Percentiles rank a stretch among this genome's conserved stretches.
phyloP scores from a whole-genome alignment of 2,888 invertebrate genomes.

The Drosophila barbarae region DNA sequence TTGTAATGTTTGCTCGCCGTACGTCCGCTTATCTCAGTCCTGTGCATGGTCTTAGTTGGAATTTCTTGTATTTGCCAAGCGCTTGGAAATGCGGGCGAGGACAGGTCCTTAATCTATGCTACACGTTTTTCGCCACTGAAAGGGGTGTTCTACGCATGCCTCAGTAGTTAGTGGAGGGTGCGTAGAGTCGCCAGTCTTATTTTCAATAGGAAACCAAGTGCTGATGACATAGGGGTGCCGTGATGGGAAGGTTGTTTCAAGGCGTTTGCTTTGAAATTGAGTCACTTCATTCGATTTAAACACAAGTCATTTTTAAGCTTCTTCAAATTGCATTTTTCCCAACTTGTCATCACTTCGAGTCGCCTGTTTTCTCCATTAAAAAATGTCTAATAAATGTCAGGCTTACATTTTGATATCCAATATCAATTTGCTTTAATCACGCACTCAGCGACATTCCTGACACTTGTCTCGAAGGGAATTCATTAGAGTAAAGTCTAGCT shows the following conservation, averaged over 20 bases:
- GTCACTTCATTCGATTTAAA: conserved; percentile 8
- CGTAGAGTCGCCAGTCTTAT: conserved; percentile 39
- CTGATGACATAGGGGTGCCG: conserved; percentile 14
- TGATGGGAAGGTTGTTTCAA: conserved; percentile 16
- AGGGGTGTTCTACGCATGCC: neutral
- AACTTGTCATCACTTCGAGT: neutral
- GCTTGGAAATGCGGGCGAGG: conserved; percentile 44
- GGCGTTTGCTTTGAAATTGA: conserved; percentile 18
- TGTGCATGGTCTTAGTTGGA: conserved; percentile 44
- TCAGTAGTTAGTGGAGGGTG: neutral
- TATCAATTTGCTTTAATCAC: conserved; percentile 35
- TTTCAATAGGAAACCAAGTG: conserved; percentile 26
- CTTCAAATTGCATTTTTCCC: conserved; percentile 1
- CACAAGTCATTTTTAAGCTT: neutral
- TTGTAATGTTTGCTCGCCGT: conserved; percentile 64
- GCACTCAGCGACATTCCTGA: conserved; percentile 34
- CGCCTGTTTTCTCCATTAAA: neutral
- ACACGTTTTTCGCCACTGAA: conserved; percentile 37
- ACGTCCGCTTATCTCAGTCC: conserved; percentile 30
- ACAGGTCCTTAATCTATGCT: conserved; percentile 51
- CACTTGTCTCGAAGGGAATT: conserved; percentile 52
- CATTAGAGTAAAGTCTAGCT: conserved; percentile 45
- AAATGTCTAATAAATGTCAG: conserved; percentile 65
- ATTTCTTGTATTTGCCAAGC: conserved; percentile 59
- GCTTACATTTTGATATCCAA: conserved; percentile 51